Conservation (phyloP, 2,888 invertebrate species). For the Tenodera sinensis region DNA sequence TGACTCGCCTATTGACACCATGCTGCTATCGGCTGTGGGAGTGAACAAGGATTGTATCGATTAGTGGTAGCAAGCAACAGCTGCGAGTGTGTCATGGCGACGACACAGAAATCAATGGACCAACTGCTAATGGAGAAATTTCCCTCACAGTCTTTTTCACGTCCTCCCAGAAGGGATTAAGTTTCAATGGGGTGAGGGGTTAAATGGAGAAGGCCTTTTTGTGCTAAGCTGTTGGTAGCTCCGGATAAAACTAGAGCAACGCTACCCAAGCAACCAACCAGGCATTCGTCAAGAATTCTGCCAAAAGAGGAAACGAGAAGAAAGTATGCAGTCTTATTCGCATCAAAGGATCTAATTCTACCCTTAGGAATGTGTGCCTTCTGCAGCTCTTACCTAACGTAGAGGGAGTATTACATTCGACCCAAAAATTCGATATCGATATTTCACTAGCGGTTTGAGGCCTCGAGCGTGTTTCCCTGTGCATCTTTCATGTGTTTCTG, state of each 20-base stretch:
- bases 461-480: too few relatives aligned
- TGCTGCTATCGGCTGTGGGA: not conserved
- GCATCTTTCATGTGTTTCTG: too few relatives aligned
- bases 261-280: not conserved
- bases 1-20: not conserved
- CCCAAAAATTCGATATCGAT: too few relatives aligned
- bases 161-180: not conserved
- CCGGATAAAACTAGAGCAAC: not conserved
- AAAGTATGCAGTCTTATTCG: too few relatives aligned
- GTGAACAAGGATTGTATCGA: not conserved
- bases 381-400: too few relatives aligned
- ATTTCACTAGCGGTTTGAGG: too few relatives aligned
- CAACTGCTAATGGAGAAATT: not conserved
- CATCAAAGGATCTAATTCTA: too few relatives aligned
- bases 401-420: too few relatives aligned
- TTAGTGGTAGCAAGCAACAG: not conserved
- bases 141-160: not conserved
- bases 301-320: too few relatives aligned
- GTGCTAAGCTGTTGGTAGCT: not conserved
- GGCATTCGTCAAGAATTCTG: too few relatives aligned
- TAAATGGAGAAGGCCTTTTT: not conserved
- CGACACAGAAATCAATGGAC: not conserved
- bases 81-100: not conserved
- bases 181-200: not conserved
- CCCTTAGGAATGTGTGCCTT: too few relatives aligned